Conservation (phyloP, 1,140 invertebrate genomes). For the Thaumetopoea pityocampa region DNA sequence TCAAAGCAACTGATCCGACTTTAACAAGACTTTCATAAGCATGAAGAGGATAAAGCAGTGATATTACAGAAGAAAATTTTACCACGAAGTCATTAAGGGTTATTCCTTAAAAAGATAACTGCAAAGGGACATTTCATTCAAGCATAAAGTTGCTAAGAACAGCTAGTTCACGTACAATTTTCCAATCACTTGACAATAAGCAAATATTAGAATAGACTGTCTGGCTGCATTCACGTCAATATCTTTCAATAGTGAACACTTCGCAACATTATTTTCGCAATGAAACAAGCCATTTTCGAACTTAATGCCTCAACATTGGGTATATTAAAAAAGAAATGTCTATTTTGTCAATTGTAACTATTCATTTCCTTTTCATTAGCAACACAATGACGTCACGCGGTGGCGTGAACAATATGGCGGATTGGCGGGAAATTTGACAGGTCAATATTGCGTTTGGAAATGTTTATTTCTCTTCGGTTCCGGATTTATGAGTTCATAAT, state of each 20-base stretch:
- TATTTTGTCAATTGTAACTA: conserved; percentile 44
- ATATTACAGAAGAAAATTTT: too few species aligned
- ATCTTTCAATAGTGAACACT: conserved; percentile 39
- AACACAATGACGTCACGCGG: conserved; percentile 58
- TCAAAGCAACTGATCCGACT: too few species aligned
- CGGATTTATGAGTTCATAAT: conserved; percentile 2
- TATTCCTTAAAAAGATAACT: too few species aligned
- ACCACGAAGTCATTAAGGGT: too few species aligned
- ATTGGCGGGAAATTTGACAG: conserved; percentile 56
- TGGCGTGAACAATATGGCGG: conserved; percentile 55
- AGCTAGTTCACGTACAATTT: too few species aligned
- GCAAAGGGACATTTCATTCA: too few species aligned
- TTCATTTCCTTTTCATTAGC: conserved; percentile 67
- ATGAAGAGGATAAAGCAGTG: too few species aligned
- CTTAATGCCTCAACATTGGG: conserved; percentile 9
- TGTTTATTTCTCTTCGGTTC: conserved; percentile 14
- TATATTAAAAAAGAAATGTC: conserved; percentile 8
- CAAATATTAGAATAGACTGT: conserved; percentile 31
- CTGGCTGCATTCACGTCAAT: conserved; percentile 39
- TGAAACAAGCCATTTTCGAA: conserved; percentile 16
- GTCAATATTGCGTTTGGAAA: conserved; percentile 42
- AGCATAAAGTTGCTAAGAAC: too few species aligned
- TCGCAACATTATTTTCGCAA: conserved; percentile 18
- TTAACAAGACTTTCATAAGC: too few species aligned
- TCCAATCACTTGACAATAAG: too few species aligned